Percentiles rank a stretch among this genome's conserved stretches.
phyloP scores from a whole-genome alignment of 2,113 vertebrate genomes.

The Willisornis vidua region DNA sequence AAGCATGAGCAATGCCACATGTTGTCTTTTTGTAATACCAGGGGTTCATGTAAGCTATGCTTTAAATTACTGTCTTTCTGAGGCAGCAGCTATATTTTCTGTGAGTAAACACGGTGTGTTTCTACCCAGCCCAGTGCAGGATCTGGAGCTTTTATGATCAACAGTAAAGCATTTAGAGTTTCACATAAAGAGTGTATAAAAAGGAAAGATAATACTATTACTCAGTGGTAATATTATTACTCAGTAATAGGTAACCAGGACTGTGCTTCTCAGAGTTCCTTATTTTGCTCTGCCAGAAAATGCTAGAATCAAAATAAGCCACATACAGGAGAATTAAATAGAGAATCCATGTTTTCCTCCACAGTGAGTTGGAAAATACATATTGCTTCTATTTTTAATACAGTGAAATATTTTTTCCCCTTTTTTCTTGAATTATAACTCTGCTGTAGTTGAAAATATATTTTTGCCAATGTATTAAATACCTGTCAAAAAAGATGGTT shows the following conservation, averaged over 20 bases:
- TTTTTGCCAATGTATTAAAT: slow-evolving; percentile 59
- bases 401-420: not conserved
- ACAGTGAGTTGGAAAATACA: not conserved
- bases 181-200: not conserved
- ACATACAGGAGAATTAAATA: not conserved
- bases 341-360: slow-evolving; percentile 1
- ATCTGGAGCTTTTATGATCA: not conserved
- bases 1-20: not conserved
- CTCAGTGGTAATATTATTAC: not conserved
- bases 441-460: not conserved
- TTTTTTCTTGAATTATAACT: slow-evolving; percentile 5
- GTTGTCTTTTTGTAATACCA: not conserved
- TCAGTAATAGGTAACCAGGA: not conserved
- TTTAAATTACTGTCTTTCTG: not conserved
- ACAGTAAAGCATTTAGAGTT: not conserved
- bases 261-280: not conserved
- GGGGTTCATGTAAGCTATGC: not conserved
- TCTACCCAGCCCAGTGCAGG: not conserved
- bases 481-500: slow-evolving; percentile 53
- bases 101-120: not conserved
- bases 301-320: not conserved
- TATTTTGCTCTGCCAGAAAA: not conserved
- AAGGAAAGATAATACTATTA: not conserved
- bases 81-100: slow-evolving; percentile 5
- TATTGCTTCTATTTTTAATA: not conserved